A percentile compares a stretch with the other conserved stretches of the same genome.
phyloP scores from a whole-genome alignment of 2,888 invertebrate species.

The Corythucha ciliata region DNA sequence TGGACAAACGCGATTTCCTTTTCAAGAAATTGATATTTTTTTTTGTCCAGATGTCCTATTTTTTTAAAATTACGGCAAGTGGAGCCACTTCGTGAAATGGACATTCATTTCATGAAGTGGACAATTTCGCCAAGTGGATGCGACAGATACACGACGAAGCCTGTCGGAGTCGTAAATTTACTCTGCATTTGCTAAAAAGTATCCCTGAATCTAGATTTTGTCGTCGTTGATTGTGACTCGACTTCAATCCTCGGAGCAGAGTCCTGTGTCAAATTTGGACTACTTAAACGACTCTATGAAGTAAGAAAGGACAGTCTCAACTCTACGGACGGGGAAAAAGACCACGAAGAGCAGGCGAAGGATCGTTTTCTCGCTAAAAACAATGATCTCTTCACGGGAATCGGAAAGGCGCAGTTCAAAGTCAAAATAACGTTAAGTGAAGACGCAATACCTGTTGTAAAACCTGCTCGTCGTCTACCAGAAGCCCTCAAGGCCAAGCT shows the following conservation, averaged over 20 bases:
- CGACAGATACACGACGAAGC: neutral
- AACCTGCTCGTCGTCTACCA: neutral
- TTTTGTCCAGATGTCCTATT: too few relatives aligned
- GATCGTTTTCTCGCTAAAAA: neutral
- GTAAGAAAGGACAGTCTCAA: too few relatives aligned
- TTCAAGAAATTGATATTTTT: too few relatives aligned
- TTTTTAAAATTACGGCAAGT: too few relatives aligned
- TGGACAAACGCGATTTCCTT: too few relatives aligned
- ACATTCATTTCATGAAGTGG: too few relatives aligned
- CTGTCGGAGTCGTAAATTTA: neutral
- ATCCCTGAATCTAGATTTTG: neutral
- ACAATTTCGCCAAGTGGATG: too few relatives aligned
- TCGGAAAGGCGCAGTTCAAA: neutral
- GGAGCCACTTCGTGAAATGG: too few relatives aligned
- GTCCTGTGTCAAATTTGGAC: constrained; percentile 1
- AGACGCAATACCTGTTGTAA: constrained; percentile 2
- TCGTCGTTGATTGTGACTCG: neutral
- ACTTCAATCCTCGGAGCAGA: neutral
- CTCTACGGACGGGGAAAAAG: too few relatives aligned
- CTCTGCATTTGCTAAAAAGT: neutral
- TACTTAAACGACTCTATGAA: constrained; percentile 4
- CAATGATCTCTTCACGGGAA: constrained; percentile 1
- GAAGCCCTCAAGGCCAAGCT: neutral
- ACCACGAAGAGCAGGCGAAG: too few relatives aligned
- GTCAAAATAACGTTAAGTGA: neutral